A percentile compares a stretch with the other conserved stretches of the same genome.
These are phyloP conservation scores for Sinocyclocheilus grahami DNA, from an alignment of 2,113 vertebrate genomes.

Conservation along the genomic window DNA sequence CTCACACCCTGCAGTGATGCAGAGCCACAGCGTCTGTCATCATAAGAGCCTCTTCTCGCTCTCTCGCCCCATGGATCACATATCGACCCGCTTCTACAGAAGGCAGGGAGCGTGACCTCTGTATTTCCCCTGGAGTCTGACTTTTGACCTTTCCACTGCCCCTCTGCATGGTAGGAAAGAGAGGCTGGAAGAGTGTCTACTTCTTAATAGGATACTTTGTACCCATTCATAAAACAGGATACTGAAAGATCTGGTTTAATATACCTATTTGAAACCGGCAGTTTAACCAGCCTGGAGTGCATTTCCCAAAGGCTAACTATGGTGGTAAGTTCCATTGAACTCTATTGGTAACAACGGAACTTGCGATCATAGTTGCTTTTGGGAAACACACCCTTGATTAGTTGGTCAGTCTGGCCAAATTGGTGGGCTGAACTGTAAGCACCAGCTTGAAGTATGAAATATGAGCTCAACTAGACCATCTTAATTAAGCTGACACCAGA, in stretches of 20 bases:
- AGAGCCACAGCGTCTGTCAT: constrained; percentile 40
- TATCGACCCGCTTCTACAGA: constrained; percentile 39
- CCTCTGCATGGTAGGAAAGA: not conserved
- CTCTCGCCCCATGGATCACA: not conserved
- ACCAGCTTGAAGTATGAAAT: no score
- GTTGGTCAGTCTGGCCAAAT: not conserved
- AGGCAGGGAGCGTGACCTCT: constrained; percentile 30
- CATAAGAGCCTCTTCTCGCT: constrained; percentile 13
- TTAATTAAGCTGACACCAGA: no score
- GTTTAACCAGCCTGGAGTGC: not conserved
- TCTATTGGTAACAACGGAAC: no score
- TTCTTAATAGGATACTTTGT: not conserved
- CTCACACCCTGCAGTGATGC: constrained; percentile 28
- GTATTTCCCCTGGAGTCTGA: constrained; percentile 43
- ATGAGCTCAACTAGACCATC: no score
- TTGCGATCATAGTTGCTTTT: no score
- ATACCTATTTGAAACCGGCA: not conserved
- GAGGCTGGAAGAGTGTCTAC: not conserved
- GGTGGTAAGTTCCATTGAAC: no score
- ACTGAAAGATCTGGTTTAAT: not conserved
- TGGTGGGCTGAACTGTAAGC: not conserved
- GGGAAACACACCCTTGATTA: not conserved
- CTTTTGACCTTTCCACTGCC: constrained; percentile 40
- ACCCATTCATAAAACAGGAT: not conserved
- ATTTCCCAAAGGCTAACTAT: no score